These are phyloP conservation scores for Zapus hudsonius DNA, from an alignment of 2,113 vertebrate genomes.

Conservation along the genomic window DNA sequence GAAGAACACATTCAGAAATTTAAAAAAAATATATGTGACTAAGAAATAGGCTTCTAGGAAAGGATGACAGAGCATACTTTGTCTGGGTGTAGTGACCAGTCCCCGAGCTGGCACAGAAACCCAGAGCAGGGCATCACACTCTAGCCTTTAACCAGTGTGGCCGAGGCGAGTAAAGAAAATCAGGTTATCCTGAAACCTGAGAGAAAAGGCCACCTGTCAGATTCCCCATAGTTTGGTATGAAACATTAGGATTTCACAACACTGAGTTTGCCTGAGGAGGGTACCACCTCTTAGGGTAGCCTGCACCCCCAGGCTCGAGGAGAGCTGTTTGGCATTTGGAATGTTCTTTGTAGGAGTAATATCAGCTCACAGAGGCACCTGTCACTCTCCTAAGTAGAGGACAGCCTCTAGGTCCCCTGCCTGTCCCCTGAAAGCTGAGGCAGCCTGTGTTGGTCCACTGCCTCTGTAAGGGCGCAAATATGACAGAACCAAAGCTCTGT, in stretches of 20 bases:
- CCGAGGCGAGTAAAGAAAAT: fast-evolving
- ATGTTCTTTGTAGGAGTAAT: not conserved
- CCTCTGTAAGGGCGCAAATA: not conserved
- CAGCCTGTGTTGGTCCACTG: not conserved
- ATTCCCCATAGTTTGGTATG: no score
- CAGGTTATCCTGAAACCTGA: not conserved
- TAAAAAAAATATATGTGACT: no score
- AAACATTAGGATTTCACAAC: not conserved
- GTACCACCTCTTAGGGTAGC: not conserved
- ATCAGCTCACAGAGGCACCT: not conserved
- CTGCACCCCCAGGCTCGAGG: not conserved
- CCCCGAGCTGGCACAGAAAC: no score
- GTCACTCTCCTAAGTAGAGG: not conserved
- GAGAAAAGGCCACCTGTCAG: fast-evolving
- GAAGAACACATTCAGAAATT: not conserved
- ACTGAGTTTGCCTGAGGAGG: not conserved
- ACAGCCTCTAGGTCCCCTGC: not conserved
- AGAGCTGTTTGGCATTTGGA: not conserved
- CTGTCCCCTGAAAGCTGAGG: not conserved
- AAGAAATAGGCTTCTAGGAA: no score
- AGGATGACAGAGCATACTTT: fast-evolving
- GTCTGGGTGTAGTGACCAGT: not conserved
- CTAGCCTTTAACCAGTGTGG: not conserved
- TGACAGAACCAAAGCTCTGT: not conserved
- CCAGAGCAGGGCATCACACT: no score